These are phyloP conservation scores for Psococerastis gibbosa DNA, from an alignment of 2,888 invertebrate genomes.

Conservation along the genomic window DNA sequence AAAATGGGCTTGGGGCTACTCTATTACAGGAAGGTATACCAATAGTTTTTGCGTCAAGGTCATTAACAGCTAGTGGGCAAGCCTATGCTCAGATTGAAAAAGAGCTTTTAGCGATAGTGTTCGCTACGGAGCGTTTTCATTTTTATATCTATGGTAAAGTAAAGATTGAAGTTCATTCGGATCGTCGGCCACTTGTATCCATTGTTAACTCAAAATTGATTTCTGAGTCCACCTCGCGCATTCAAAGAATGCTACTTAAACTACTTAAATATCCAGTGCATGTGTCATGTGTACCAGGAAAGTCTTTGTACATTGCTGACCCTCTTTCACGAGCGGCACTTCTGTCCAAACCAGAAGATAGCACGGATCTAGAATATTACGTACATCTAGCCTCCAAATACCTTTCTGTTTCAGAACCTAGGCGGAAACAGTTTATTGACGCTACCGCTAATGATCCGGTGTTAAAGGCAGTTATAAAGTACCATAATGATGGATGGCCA, in stretches of 20 bases:
- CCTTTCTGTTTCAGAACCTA: slow-evolving; percentile 16
- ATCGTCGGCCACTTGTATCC: slow-evolving; percentile 21
- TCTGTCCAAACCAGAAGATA: slow-evolving; percentile 3
- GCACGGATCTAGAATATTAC: slow-evolving; percentile 12
- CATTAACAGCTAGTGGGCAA: slow-evolving; percentile 19
- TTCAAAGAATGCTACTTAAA: slow-evolving; percentile 20
- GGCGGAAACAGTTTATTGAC: slow-evolving; percentile 15
- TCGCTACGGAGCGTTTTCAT: slow-evolving; percentile 21
- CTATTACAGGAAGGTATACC: slow-evolving; percentile 22
- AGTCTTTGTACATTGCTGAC: slow-evolving; percentile 20
- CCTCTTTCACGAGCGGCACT: slow-evolving; percentile 19
- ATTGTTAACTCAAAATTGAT: slow-evolving; percentile 20
- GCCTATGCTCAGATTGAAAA: slow-evolving; percentile 22
- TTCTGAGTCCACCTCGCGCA: slow-evolving; percentile 16
- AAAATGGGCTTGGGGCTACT: slow-evolving; percentile 20
- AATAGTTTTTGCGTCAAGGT: slow-evolving; percentile 22
- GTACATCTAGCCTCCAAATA: slow-evolving; percentile 12
- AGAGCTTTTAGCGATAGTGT: slow-evolving; percentile 21
- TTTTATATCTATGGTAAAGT: slow-evolving; percentile 21
- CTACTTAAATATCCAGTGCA: slow-evolving; percentile 19
- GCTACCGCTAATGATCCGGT: slow-evolving; percentile 14
- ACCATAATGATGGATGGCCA: slow-evolving; percentile 15
- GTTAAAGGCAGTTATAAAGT: slow-evolving; percentile 13
- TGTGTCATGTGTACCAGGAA: slow-evolving; percentile 20
- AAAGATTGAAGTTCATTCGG: slow-evolving; percentile 19